A percentile compares a stretch with the other conserved stretches of the same genome.
Conservation (phyloP, 2,113 vertebrate genomes). For the Leucopternis melanops region DNA sequence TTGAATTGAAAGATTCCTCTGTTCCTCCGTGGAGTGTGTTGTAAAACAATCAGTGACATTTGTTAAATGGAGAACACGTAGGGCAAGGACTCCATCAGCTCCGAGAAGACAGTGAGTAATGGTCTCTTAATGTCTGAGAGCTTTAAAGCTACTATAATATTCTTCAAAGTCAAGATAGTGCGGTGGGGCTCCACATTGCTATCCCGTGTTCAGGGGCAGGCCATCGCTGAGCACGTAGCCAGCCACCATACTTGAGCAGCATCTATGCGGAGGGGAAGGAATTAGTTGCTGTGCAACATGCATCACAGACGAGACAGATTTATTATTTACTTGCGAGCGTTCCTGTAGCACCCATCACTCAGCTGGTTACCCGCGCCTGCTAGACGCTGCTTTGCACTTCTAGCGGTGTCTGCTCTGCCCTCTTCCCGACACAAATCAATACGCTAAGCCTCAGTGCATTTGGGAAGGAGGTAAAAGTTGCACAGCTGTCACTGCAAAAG, state of each 20-base stretch:
- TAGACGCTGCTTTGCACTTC: background rate
- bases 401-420: background rate
- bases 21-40: background rate
- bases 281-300: background rate
- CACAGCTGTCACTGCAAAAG: background rate
- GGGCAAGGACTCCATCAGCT: constrained; percentile 55
- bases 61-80: constrained; percentile 56
- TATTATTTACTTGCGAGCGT: background rate
- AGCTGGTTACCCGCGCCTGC: background rate
- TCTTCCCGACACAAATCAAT: background rate
- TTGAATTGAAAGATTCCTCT: constrained; percentile 27
- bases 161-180: constrained; percentile 17
- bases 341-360: background rate
- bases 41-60: constrained; percentile 59
- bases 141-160: constrained; percentile 44
- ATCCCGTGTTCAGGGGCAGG: background rate
- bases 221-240: fast-evolving
- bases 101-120: constrained; percentile 48
- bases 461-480: background rate
- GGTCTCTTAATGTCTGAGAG: constrained; percentile 40
- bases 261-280: background rate
- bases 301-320: constrained; percentile 4
- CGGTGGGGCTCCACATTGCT: background rate
- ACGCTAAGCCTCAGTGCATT: background rate
- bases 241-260: background rate